Evolutionary conservation across 2,797 vertebrate species (phyloP).

Genomic region (Hephaestus fuliginosus): DNA sequence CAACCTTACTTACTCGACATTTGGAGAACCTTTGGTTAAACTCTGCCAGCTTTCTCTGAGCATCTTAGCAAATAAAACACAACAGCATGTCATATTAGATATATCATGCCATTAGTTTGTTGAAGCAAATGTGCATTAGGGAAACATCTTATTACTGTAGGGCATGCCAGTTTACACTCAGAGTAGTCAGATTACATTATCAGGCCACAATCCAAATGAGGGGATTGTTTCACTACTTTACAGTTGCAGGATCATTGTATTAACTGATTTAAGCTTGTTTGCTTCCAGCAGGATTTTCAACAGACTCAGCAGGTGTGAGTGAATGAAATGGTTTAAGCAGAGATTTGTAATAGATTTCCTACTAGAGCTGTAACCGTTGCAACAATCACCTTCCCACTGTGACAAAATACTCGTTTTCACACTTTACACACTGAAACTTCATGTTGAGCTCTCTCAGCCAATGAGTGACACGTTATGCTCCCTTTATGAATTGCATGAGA

Average conservation of each 20-base stretch:
- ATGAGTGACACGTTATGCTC: constrained; percentile 8
- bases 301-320: constrained; percentile 28
- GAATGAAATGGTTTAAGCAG: constrained; percentile 27
- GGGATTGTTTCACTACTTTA: constrained; percentile 32
- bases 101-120: constrained; percentile 22
- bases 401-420: not conserved
- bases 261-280: constrained; percentile 41
- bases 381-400: constrained; percentile 5
- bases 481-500: not conserved
- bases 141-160: constrained; percentile 24
- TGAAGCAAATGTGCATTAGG: constrained; percentile 10
- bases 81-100: constrained; percentile 29
- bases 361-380: constrained; percentile 15
- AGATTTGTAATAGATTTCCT: constrained; percentile 35
- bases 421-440: constrained; percentile 29
- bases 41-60: constrained; percentile 24
- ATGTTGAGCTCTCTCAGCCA: not conserved
- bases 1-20: constrained; percentile 30
- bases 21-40: constrained; percentile 12
- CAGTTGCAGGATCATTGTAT: constrained; percentile 23
- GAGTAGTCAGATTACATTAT: constrained; percentile 42
- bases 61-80: constrained; percentile 27
- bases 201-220: constrained; percentile 22
- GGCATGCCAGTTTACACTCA: constrained; percentile 4
- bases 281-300: constrained; percentile 28